A percentile compares a stretch with the other conserved stretches of the same genome.
phyloP scores from a whole-genome alignment of 2,797 vertebrate genomes.

The Semaprochilodus insignis region DNA sequence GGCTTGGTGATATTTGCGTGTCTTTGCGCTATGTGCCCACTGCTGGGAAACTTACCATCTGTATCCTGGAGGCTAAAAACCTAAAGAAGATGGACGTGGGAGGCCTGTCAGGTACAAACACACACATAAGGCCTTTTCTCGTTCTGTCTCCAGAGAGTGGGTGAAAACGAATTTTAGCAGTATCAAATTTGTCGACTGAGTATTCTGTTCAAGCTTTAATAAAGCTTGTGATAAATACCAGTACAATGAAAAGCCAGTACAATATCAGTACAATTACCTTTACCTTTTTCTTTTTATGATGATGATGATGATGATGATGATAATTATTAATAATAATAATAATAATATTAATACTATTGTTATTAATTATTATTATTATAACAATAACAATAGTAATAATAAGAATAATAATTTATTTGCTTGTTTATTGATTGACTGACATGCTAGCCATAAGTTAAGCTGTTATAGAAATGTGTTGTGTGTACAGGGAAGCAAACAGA shows the following conservation, averaged over 20 bases:
- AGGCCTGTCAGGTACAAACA: slow-evolving; percentile 89
- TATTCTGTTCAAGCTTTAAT: not conserved
- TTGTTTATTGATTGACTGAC: too few relatives aligned
- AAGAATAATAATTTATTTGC: too few relatives aligned
- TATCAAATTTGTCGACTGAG: slow-evolving; percentile 8
- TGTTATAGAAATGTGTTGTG: not conserved
- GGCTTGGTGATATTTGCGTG: slow-evolving; percentile 97
- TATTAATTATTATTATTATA: too few relatives aligned
- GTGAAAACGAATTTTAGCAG: slow-evolving; percentile 7
- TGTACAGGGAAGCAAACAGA: slow-evolving; percentile 6
- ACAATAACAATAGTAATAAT: too few relatives aligned
- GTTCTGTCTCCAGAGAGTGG: slow-evolving; percentile 21
- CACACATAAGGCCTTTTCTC: not conserved
- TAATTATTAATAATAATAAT: too few relatives aligned
- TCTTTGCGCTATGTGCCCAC: slow-evolving; percentile 97
- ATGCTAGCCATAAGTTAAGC: too few relatives aligned
- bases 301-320: too few relatives aligned
- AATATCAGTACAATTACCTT: too few relatives aligned
- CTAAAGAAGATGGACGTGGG: slow-evolving; percentile 99
- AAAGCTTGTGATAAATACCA: not conserved
- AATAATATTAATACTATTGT: too few relatives aligned
- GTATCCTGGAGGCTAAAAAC: slow-evolving; percentile 97
- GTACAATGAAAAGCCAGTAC: not conserved
- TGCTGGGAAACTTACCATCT: slow-evolving; percentile 96
- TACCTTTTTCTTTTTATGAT: not conserved